These are phyloP conservation scores for Holacanthus passer DNA, from an alignment of 2,113 vertebrate genomes.

Conservation along the genomic window DNA sequence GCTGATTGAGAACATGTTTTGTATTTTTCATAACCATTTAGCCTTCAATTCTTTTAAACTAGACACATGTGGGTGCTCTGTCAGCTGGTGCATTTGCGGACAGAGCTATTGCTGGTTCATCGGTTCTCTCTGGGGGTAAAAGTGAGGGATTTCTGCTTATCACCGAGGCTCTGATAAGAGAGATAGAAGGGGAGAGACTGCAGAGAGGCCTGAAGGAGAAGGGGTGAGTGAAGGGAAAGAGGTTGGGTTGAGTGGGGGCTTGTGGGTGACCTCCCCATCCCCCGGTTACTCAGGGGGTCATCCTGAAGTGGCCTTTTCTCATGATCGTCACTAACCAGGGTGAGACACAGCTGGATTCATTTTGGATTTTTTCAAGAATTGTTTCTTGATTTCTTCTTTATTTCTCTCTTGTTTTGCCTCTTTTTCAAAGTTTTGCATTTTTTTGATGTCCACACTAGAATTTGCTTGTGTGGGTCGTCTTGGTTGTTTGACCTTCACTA, in stretches of 20 bases:
- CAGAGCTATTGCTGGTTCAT: conserved; percentile 19
- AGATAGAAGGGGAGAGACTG: conserved; percentile 31
- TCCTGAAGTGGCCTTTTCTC: conserved; percentile 47
- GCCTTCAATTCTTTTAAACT: neutral
- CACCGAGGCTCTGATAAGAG: conserved; percentile 37
- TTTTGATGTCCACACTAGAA: no score
- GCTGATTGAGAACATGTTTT: conserved; percentile 43
- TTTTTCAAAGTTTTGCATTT: no score
- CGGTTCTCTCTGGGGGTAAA: conserved; percentile 24
- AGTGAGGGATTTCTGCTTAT: conserved; percentile 32
- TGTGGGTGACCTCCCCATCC: conserved; percentile 29
- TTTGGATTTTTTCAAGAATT: neutral
- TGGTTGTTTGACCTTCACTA: neutral
- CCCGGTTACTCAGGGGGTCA: conserved; percentile 36
- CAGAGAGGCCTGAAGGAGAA: conserved; percentile 31
- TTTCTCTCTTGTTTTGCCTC: neutral
- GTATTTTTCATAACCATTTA: conserved; percentile 24
- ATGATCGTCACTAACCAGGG: neutral
- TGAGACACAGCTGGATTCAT: neutral
- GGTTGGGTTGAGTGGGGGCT: conserved; percentile 14
- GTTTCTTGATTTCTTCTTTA: neutral
- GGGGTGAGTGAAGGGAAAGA: conserved; percentile 17
- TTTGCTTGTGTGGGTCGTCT: neutral
- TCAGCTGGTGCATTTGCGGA: conserved; percentile 34
- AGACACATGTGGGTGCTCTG: conserved; percentile 18